Evolutionary conservation across 2,113 vertebrate genomes (phyloP), one percentile per base, ranked within the genome.

Genomic region (Platysteira castanea): DNA sequence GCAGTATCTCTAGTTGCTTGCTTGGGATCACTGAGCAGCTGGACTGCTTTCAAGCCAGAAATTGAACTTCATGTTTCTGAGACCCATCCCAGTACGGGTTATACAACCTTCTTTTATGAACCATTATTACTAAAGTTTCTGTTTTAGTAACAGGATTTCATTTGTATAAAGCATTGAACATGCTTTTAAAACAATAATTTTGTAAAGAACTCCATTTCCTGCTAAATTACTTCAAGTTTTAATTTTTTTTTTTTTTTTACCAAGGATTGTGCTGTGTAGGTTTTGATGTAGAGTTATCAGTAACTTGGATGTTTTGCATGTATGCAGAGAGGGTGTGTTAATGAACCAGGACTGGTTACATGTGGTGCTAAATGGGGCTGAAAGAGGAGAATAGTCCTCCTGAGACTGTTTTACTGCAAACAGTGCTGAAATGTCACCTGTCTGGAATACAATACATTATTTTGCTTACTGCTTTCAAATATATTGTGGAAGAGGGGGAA

Each of bases 171-270:
- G 13, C 54, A 17, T 56, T 65, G 44, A 83, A 28, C 0, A 1
- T 50, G 19, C 41, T 57, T 77, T 81, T 15, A 77, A 67, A 73
- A 11, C 28, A 54, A 9, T 16, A 41, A 11, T 69, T 90, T 69
- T 35, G 12, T 41, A 41, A 90, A 49, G 0, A 35, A 10, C 11
- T 53, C 6, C 0, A 39, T 81, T 92, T 90, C 17, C 7, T 44
- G 20, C 19, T 50, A 28, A 54, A 50, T 77, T 59, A 35, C 46
- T 53, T 68, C 3, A 50, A 44, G 4, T 56, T 60, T 44, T 27
- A 5, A 1, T 30, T 54, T 27, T 33, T 9, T 9, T 7, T 2
- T 15, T 26, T 7, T 65, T 47, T 11, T 9, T 11, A 10, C 4
- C 9, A 19, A 35, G 18, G 7, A 4, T 49, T 54, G 14, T 54